Evolutionary conservation across 92 coral and sea anemone genomes (phyloP).

Genomic region (Paramuricea clavata): DNA sequence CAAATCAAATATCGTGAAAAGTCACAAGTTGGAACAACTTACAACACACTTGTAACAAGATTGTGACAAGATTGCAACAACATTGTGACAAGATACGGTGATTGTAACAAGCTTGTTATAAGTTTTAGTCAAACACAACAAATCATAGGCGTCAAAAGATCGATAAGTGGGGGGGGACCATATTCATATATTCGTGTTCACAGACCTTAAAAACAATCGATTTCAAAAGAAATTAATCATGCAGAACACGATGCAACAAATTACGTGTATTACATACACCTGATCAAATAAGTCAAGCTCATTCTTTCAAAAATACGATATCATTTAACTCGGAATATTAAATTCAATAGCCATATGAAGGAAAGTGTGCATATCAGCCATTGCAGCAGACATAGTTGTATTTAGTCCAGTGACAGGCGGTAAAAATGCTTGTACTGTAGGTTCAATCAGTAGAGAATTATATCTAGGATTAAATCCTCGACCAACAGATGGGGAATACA

Average conservation of each 20-base stretch:
- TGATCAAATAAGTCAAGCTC: background rate
- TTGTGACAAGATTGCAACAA: background rate
- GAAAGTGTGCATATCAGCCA: constrained; percentile 36
- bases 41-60: background rate
- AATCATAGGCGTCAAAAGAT: too few relatives aligned
- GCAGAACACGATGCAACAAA: too few relatives aligned
- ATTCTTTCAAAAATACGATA: background rate
- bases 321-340: background rate
- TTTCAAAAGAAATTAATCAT: too few relatives aligned
- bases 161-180: too few relatives aligned
- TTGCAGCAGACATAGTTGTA: background rate
- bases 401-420: constrained; percentile 46
- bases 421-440: constrained; percentile 46
- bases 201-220: too few relatives aligned
- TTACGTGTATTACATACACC: too few relatives aligned
- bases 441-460: constrained; percentile 63
- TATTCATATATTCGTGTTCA: too few relatives aligned
- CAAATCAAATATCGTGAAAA: too few relatives aligned
- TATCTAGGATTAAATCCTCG: constrained; percentile 68
- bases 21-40: background rate
- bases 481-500: constrained; percentile 50
- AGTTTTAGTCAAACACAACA: background rate
- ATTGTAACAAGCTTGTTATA: background rate
- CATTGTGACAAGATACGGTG: background rate
- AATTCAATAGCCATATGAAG: constrained; percentile 24